Percentiles rank a stretch among this genome's conserved stretches.
phyloP scores from a whole-genome alignment of 2,888 invertebrate species.

The Archips crataeganus region DNA sequence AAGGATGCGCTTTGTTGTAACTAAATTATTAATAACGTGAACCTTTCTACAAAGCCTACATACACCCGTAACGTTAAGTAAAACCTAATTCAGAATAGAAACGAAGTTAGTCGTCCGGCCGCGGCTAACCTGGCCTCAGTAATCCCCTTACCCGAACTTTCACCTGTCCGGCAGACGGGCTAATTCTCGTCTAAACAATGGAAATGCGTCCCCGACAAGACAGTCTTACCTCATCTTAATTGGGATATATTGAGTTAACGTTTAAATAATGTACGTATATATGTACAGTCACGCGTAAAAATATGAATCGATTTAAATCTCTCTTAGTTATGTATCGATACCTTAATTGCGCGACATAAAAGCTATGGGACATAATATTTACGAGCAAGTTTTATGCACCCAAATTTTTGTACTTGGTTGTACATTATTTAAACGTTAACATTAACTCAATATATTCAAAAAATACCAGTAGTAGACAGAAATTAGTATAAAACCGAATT shows the following conservation, averaged over 20 bases:
- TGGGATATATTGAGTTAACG: slow-evolving; percentile 32
- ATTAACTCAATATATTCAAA: too few species aligned
- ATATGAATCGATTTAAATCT: too few species aligned
- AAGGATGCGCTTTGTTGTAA: neutral
- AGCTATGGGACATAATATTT: too few species aligned
- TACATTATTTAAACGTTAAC: too few species aligned
- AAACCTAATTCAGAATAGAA: slow-evolving; percentile 39
- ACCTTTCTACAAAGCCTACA: neutral
- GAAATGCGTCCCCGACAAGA: slow-evolving; percentile 40
- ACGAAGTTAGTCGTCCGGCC: slow-evolving; percentile 47
- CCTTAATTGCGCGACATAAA: too few species aligned
- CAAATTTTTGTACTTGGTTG: too few species aligned
- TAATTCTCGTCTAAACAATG: slow-evolving; percentile 65
- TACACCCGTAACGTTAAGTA: slow-evolving; percentile 7
- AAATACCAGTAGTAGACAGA: too few species aligned
- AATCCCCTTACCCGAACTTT: slow-evolving; percentile 72
- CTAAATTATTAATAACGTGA: neutral
- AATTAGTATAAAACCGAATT: too few species aligned
- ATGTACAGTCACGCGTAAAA: too few species aligned
- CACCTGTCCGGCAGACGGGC: slow-evolving; percentile 69
- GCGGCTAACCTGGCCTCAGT: slow-evolving; percentile 61
- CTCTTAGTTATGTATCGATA: too few species aligned
- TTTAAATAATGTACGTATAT: slow-evolving; percentile 6
- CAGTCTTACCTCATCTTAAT: slow-evolving; percentile 32
- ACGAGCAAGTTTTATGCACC: too few species aligned